Percentiles rank a stretch among this genome's conserved stretches.
Evolutionary conservation across 2,888 invertebrate genomes (phyloP).

Genomic region (Drosophila yooni): DNA sequence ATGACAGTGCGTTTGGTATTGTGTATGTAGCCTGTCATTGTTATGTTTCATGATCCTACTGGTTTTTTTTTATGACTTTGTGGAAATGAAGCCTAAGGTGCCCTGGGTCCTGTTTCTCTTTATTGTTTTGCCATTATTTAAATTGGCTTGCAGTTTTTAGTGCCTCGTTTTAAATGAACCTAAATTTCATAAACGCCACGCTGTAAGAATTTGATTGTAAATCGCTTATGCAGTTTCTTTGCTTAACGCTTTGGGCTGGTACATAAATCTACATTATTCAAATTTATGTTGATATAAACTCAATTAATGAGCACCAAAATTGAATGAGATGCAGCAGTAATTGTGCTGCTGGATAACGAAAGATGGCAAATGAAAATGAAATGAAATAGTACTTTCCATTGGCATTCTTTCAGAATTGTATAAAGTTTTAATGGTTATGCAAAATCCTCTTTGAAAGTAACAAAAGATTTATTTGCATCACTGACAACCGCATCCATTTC

Average conservation of each 20-base stretch:
- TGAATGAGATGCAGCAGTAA: neutral
- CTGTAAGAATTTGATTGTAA: slow-evolving; percentile 25
- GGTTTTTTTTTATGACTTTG: slow-evolving; percentile 29
- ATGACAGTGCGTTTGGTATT: slow-evolving; percentile 22
- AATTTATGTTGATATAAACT: slow-evolving; percentile 34
- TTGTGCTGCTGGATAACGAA: neutral
- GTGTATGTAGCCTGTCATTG: slow-evolving; percentile 5
- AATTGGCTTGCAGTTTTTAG: slow-evolving; percentile 26
- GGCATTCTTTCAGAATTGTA: neutral
- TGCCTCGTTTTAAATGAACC: slow-evolving; percentile 12
- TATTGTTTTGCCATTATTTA: slow-evolving; percentile 45
- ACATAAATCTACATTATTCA: slow-evolving; percentile 30
- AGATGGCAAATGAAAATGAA: neutral
- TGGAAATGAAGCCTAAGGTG: slow-evolving; percentile 48
- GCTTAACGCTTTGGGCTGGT: neutral
- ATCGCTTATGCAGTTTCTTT: slow-evolving; percentile 31
- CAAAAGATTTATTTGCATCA: slow-evolving; percentile 10
- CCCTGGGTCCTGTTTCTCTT: slow-evolving; percentile 22
- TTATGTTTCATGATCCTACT: slow-evolving; percentile 27
- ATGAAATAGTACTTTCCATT: neutral
- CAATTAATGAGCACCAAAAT: slow-evolving; percentile 9
- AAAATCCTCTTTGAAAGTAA: slow-evolving; percentile 6
- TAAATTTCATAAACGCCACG: slow-evolving; percentile 20
- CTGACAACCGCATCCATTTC: slow-evolving; percentile 23
- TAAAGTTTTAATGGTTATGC: slow-evolving; percentile 2